Percentiles rank a stretch among this genome's conserved stretches.
phyloP scores from a whole-genome alignment of 2,888 invertebrate species.

The Platerodrilus igneus region DNA sequence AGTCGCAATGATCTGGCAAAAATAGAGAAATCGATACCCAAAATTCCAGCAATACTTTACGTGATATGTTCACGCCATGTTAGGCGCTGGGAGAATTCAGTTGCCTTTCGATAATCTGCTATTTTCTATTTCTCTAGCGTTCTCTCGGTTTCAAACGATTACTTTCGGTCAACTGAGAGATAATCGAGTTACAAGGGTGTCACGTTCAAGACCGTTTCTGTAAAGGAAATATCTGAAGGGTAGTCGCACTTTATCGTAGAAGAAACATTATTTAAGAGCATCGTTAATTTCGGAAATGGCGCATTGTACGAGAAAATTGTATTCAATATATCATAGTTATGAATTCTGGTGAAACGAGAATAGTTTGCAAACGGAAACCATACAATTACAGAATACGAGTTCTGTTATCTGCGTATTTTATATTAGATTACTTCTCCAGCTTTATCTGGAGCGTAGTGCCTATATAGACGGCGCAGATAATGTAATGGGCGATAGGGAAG shows the following conservation, averaged over 20 bases:
- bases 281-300: too few species aligned
- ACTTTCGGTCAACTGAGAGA: slow-evolving; percentile 14
- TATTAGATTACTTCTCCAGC: slow-evolving; percentile 20
- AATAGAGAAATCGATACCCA: slow-evolving; percentile 9
- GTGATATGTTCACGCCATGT: neutral
- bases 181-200: slow-evolving; percentile 14
- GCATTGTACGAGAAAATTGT: too few species aligned
- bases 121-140: slow-evolving; percentile 5
- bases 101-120: slow-evolving; percentile 5
- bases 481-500: slow-evolving; percentile 25
- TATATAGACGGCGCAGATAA: slow-evolving; percentile 22
- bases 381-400: slow-evolving; percentile 33
- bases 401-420: slow-evolving; percentile 27
- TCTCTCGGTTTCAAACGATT: slow-evolving; percentile 12
- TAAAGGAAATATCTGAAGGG: too few species aligned
- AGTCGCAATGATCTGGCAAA: slow-evolving; percentile 13
- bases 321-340: too few species aligned
- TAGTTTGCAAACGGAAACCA: slow-evolving; percentile 27
- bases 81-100: neutral
- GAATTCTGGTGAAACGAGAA: slow-evolving; percentile 18
- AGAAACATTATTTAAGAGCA: too few species aligned
- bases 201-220: slow-evolving; percentile 4
- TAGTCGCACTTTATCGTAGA: too few species aligned
- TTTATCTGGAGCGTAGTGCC: slow-evolving; percentile 21
- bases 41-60: neutral